Base-by-base conservation (phyloP, 2,888 invertebrate species). In the Biston stratarius region DNA sequence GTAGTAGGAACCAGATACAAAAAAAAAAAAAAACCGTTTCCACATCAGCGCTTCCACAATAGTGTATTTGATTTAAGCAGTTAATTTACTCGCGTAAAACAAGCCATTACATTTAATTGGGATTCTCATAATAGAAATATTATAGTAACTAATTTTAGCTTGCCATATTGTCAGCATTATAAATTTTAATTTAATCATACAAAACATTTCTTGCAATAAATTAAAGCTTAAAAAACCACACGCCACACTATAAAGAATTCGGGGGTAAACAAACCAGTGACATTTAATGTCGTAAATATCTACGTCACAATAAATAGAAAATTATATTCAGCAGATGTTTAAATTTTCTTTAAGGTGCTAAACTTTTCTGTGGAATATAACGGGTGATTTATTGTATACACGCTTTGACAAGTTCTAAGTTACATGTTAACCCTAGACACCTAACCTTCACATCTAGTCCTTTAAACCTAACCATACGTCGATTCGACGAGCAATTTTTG, bases 81-180 rank as follows among this genome's bases (percentile, higher is more conserved):
- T 8, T 8, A 38, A 8, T 38, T 38, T 38, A 38, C 6, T 9
- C 38, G 9, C 6, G 6, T 38, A 38, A 38, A 38, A 6, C 6
- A 45, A 14, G n/a, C 0, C 12, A 5, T 14, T 45, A 5, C 6
- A 14, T 14, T 52, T 5, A 9, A 81, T 85, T 78, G 63, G 69
- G 71, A 81, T 53, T 68, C 62, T n/a, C 53, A 66, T 24, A 38
- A 5, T 51, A 45, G 47, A 61, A 67, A 62, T 64, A 58, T 73
- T 71, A 76, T 75, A 83, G 83, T 83, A 75, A 76, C 83, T 84
- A 67, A 67, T 71, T 77, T 74, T 76, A 81, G 76, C 76, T 84
- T 79, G 87, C 87, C 81, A 91, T 92, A 93, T 93, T 93, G 92
- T 93, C 93, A 82, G 87, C 84, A 81, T 87, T 59, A 40, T 40